Evolutionary conservation across 1,140 invertebrate species (phyloP).

Genomic region (Plodia interpunctella): DNA sequence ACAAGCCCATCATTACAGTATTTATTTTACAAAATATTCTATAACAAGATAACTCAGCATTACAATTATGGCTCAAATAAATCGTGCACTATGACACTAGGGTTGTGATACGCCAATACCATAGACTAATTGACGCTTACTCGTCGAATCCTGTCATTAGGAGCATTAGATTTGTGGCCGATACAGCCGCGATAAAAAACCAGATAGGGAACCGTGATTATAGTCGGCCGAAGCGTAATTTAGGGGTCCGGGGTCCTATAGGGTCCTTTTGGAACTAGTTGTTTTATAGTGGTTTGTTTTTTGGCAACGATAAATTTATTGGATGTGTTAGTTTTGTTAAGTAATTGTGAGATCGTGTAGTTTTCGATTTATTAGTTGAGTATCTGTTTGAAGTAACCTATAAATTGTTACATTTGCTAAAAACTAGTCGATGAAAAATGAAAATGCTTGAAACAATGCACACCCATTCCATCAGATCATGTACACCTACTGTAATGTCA

Average conservation of each 20-base stretch:
- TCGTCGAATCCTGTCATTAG: slow-evolving; percentile 57
- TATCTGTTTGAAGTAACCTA: too few species aligned
- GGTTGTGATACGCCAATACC: slow-evolving; percentile 26
- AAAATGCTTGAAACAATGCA: too few species aligned
- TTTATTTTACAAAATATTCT: not conserved
- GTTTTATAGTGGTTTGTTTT: slow-evolving; percentile 26
- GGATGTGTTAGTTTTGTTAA: not conserved
- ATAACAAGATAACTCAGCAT: not conserved
- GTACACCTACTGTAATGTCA: not conserved
- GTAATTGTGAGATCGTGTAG: not conserved
- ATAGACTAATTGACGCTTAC: slow-evolving; percentile 36
- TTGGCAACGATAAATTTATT: slow-evolving; percentile 26
- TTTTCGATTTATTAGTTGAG: too few species aligned
- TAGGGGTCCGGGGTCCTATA: slow-evolving; percentile 50
- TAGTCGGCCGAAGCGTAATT: slow-evolving; percentile 49
- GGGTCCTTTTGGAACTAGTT: slow-evolving; percentile 24
- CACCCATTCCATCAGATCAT: too few species aligned
- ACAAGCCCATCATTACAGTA: not conserved
- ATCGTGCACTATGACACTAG: slow-evolving; percentile 41
- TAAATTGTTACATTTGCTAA: too few species aligned
- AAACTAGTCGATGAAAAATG: too few species aligned
- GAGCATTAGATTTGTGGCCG: slow-evolving; percentile 61
- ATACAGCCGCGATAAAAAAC: slow-evolving; percentile 55
- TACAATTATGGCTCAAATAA: slow-evolving; percentile 23
- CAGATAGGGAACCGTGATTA: slow-evolving; percentile 55